Percentiles rank a stretch among this genome's conserved stretches.
Evolutionary conservation across 2,888 invertebrate species (phyloP).

Genomic region (Agrypnus murinus): DNA sequence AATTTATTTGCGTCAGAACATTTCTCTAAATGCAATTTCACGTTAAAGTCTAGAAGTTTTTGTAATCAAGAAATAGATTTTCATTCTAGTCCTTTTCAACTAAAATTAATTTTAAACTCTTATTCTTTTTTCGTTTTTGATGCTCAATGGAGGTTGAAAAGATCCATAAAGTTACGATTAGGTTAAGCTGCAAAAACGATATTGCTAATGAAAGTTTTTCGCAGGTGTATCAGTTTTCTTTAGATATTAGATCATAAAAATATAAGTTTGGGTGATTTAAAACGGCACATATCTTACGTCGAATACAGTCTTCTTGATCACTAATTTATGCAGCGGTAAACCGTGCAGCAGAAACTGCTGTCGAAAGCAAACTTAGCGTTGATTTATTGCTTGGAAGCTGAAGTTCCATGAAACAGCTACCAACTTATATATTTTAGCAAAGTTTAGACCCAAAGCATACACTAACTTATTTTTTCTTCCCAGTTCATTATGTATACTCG

Average conservation of each 20-base stretch:
- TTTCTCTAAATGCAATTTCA: not conserved
- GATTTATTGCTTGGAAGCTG: constrained; percentile 52
- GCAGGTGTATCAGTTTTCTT: constrained; percentile 32
- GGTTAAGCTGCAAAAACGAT: not conserved
- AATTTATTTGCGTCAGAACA: too few relatives aligned
- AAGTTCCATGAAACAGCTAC: constrained; percentile 52
- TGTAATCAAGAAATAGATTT: not conserved
- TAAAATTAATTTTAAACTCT: constrained; percentile 7
- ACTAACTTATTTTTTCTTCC: constrained; percentile 37
- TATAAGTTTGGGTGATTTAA: constrained; percentile 48
- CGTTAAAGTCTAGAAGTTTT: not conserved
- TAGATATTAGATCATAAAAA: constrained; percentile 37
- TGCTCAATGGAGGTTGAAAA: not conserved
- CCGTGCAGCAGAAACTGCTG: constrained; percentile 54
- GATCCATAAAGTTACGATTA: not conserved
- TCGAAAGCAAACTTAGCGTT: constrained; percentile 53
- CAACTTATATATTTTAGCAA: constrained; percentile 52
- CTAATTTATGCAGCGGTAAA: constrained; percentile 54
- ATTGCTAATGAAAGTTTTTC: constrained; percentile 27
- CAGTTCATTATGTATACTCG: constrained; percentile 36
- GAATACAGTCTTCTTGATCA: constrained; percentile 52
- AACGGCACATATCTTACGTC: constrained; percentile 53
- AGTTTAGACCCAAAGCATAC: constrained; percentile 47
- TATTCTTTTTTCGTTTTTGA: not conserved
- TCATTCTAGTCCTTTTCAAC: not conserved